Conservation (phyloP, 1,140 invertebrate genomes). For the Heterodera schachtii region DNA sequence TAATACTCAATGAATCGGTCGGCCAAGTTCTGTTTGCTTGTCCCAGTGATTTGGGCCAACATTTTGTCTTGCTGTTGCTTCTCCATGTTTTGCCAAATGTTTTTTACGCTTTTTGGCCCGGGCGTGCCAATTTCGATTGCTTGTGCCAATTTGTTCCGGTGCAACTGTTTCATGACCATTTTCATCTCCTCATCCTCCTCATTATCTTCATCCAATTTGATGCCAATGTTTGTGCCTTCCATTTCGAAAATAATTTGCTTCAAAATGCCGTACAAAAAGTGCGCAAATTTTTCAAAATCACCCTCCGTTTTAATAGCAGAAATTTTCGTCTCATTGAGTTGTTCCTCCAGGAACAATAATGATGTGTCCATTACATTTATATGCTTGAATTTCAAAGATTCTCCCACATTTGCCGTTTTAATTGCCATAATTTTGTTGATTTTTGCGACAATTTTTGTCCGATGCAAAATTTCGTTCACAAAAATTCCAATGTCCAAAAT, state of each 20-base stretch:
- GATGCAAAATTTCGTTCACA: not conserved
- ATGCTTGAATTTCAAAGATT: not conserved
- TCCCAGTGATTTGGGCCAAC: not conserved
- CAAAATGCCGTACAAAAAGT: not conserved
- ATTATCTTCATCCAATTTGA: not conserved
- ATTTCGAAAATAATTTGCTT: not conserved
- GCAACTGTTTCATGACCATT: not conserved
- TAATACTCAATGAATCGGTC: not conserved
- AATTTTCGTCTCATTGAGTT: not conserved
- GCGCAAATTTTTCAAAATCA: not conserved
- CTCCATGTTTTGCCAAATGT: not conserved
- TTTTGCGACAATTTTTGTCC: not conserved
- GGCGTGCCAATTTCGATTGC: not conserved
- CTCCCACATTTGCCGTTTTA: not conserved
- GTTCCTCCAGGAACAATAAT: not conserved
- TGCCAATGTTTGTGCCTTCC: not conserved
- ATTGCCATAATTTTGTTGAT: not conserved
- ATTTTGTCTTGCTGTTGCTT: not conserved
- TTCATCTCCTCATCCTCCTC: not conserved
- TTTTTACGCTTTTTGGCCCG: not conserved
- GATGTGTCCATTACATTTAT: not conserved
- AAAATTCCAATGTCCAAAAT: not conserved
- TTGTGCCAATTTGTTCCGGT: not conserved
- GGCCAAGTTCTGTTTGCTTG: not conserved
- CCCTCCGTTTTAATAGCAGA: not conserved